These are phyloP conservation scores for Heterodera carotae DNA, from an alignment of 1,140 invertebrate genomes.

Conservation along the genomic window DNA sequence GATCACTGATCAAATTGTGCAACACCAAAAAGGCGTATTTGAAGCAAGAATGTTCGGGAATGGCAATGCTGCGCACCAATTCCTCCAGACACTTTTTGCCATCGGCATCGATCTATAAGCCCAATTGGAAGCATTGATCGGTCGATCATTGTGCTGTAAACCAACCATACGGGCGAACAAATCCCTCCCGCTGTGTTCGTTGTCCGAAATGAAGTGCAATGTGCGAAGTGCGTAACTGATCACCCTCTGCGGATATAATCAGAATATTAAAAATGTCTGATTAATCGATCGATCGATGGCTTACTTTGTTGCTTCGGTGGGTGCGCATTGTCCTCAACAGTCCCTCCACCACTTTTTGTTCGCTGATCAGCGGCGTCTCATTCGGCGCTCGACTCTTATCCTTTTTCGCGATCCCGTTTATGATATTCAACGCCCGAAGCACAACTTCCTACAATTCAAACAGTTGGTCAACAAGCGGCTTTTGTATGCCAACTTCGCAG, in stretches of 20 bases:
- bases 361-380: constrained; percentile 32
- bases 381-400: constrained; percentile 15
- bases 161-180: constrained; percentile 34
- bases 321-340: constrained; percentile 35
- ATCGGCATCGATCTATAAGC: constrained; percentile 16
- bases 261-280: neutral
- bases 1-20: constrained; percentile 49
- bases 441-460: constrained; percentile 32
- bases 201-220: constrained; percentile 46
- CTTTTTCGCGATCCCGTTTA: constrained; percentile 42
- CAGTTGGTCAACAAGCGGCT: neutral
- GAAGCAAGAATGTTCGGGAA: constrained; percentile 35
- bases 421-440: constrained; percentile 40
- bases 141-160: no score
- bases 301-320: constrained; percentile 43
- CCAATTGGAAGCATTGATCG: neutral
- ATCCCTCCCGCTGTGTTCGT: constrained; percentile 44
- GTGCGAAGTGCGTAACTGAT: constrained; percentile 34
- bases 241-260: constrained; percentile 34
- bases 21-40: constrained; percentile 50
- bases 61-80: constrained; percentile 34
- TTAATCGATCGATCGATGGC: neutral
- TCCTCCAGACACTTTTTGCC: constrained; percentile 35
- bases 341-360: constrained; percentile 33
- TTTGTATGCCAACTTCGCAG: constrained; percentile 29